A percentile compares a stretch with the other conserved stretches of the same genome.
Conservation (phyloP, 1,140 invertebrate genomes). For the Artemia franciscana region DNA sequence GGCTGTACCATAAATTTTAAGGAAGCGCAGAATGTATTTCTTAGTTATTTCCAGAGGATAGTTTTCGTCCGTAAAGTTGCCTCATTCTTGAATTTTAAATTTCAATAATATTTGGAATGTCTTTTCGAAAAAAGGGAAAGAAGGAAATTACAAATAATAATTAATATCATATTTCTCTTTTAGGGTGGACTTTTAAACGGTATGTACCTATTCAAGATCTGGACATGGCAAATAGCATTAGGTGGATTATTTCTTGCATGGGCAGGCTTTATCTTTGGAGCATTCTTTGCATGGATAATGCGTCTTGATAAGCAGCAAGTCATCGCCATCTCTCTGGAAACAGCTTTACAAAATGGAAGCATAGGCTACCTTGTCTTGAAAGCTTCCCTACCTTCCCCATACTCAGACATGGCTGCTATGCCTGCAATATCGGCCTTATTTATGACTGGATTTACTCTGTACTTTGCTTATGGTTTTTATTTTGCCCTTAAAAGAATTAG, state of each 20-base stretch:
- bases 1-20: too few relatives aligned
- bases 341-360: conserved; percentile 26
- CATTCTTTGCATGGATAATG: not conserved
- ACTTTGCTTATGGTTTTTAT: not conserved
- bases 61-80: too few relatives aligned
- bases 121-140: too few relatives aligned
- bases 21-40: too few relatives aligned
- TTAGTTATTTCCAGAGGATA: too few relatives aligned
- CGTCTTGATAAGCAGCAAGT: conserved; percentile 15
- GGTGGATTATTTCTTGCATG: conserved; percentile 64
- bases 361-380: conserved; percentile 24
- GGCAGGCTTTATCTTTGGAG: conserved; percentile 58
- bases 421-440: conserved; percentile 18
- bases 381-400: conserved; percentile 22
- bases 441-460: conserved; percentile 10
- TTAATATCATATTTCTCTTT: too few relatives aligned
- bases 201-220: conserved; percentile 5
- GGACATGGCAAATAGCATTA: conserved; percentile 22
- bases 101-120: too few relatives aligned
- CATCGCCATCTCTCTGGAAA: conserved; percentile 27
- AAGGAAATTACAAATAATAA: too few relatives aligned
- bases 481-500: not conserved
- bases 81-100: too few relatives aligned
- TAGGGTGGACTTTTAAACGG: conserved; percentile 6
- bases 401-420: conserved; percentile 23